Percentiles rank a stretch among this genome's conserved stretches.
Conservation (phyloP, 2,113 vertebrate genomes). For the Ranitomeya variabilis region DNA sequence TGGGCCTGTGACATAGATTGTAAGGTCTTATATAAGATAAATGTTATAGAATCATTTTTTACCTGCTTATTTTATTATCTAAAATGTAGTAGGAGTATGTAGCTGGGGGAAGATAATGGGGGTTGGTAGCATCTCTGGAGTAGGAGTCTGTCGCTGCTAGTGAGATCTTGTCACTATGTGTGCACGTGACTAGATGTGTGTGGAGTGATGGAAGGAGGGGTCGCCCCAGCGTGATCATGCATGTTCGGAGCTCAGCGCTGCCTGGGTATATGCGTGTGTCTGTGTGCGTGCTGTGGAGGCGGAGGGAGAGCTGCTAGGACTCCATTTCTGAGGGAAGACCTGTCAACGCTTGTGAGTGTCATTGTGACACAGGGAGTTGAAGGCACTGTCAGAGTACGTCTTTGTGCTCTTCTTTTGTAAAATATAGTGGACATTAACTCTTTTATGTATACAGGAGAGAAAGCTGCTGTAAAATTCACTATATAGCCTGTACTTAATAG, state of each 20-base stretch:
- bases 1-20: too few species aligned
- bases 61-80: background rate
- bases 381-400: slow-evolving; percentile 5
- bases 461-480: background rate
- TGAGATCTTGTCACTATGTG: slow-evolving; percentile 14
- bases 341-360: slow-evolving; percentile 37
- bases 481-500: background rate
- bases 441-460: background rate
- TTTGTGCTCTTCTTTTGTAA: background rate
- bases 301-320: background rate
- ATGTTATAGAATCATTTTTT: background rate
- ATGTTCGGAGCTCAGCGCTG: slow-evolving; percentile 10
- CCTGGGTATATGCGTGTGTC: background rate
- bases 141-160: slow-evolving; percentile 35
- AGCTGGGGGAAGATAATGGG: background rate
- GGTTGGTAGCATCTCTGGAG: slow-evolving; percentile 34
- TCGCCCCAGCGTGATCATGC: slow-evolving; percentile 6
- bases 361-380: slow-evolving; percentile 12
- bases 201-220: slow-evolving; percentile 41
- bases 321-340: background rate
- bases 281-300: slow-evolving; percentile 2
- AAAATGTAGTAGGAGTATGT: background rate
- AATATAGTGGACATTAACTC: background rate
- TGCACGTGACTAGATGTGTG: slow-evolving; percentile 27
- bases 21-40: background rate